These are phyloP conservation scores for Xanthia togata DNA, from an alignment of 2,888 invertebrate species.

Conservation along the genomic window DNA sequence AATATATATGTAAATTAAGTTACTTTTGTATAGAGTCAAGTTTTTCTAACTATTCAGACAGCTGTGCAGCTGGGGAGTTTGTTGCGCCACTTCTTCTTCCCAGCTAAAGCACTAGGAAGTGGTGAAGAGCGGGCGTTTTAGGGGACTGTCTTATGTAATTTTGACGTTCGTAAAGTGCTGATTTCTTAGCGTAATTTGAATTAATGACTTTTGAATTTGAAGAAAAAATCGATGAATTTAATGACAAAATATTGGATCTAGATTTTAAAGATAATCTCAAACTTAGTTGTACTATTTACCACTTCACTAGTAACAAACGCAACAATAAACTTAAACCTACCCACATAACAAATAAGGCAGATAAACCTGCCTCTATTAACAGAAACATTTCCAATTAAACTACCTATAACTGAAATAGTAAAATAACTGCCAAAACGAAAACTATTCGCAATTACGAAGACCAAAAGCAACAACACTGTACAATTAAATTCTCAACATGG, in stretches of 20 bases:
- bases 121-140: no score
- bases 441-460: slow-evolving; percentile 26
- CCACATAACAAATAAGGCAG: neutral
- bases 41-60: no score
- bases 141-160: no score
- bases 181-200: no score
- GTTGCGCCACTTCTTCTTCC: no score
- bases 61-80: no score
- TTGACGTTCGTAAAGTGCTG: no score
- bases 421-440: slow-evolving; percentile 11
- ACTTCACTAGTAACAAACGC: neutral
- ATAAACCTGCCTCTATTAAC: slow-evolving; percentile 2
- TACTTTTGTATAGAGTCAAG: no score
- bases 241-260: neutral
- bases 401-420: slow-evolving; percentile 17
- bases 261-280: neutral
- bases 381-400: slow-evolving; percentile 6
- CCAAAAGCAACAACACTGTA: slow-evolving; percentile 15
- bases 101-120: no score
- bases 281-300: neutral
- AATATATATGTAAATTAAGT: no score
- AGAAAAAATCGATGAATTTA: no score
- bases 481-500: slow-evolving; percentile 38
- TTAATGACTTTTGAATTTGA: no score
- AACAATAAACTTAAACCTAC: slow-evolving; percentile 1